phyloP scores from a whole-genome alignment of 2,113 vertebrate genomes.

The Ranitomeya imitator region DNA sequence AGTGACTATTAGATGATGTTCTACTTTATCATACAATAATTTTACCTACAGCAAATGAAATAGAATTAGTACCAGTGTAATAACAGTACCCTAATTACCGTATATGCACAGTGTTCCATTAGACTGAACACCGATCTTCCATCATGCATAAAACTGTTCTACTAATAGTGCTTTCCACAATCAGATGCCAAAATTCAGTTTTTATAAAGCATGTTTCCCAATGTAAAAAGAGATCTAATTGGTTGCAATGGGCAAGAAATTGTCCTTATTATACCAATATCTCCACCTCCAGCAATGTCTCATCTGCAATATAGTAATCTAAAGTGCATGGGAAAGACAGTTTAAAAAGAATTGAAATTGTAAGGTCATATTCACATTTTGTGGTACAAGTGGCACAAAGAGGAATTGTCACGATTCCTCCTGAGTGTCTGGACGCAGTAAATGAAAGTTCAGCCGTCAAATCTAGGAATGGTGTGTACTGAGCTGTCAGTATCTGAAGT shows the following conservation, averaged over 20 bases:
- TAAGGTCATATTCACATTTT: no score
- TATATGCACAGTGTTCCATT: background rate
- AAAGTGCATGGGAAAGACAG: no score
- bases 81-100: background rate
- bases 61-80: background rate
- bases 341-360: no score
- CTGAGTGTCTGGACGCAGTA: no score
- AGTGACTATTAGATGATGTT: constrained; percentile 96
- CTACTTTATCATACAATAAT: constrained; percentile 97
- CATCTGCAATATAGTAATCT: no score
- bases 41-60: constrained; percentile 79
- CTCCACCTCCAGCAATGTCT: no score
- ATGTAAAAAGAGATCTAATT: background rate
- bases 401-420: no score
- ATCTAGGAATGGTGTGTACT: no score
- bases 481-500: no score
- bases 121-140: background rate
- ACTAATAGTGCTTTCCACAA: background rate
- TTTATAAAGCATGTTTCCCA: background rate
- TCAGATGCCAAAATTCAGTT: background rate
- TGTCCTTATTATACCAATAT: no score
- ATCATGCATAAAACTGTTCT: background rate
- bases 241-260: background rate
- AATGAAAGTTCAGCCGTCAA: no score
- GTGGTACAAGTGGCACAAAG: no score